These are phyloP conservation scores for Melanotaenia boesemani DNA, from an alignment of 2,797 vertebrate genomes.

Conservation along the genomic window DNA sequence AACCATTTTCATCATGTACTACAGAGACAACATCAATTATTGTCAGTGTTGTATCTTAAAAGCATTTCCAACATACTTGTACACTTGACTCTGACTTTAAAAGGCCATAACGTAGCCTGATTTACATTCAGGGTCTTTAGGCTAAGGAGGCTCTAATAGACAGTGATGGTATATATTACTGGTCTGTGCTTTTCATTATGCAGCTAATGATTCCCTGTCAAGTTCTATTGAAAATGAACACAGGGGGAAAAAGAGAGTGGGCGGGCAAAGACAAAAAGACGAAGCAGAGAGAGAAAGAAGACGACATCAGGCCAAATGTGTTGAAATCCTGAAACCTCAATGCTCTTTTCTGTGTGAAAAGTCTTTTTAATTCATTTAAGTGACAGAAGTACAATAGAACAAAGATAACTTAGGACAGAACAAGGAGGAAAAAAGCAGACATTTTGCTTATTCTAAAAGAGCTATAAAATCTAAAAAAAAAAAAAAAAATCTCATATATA, in stretches of 20 bases:
- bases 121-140: slow-evolving; percentile 72
- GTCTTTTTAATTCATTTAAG: not conserved
- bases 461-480: too few species aligned
- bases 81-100: slow-evolving; percentile 43
- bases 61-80: slow-evolving; percentile 33
- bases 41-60: slow-evolving; percentile 35
- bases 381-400: too few species aligned
- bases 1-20: slow-evolving; percentile 13
- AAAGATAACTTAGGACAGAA: not conserved
- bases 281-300: not conserved
- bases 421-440: not conserved
- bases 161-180: slow-evolving; percentile 72
- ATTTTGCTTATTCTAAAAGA: not conserved
- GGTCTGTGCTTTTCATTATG: slow-evolving; percentile 79
- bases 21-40: slow-evolving; percentile 5
- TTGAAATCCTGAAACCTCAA: slow-evolving; percentile 3
- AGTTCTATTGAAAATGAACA: slow-evolving; percentile 69
- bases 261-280: slow-evolving; percentile 32
- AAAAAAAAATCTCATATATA: too few species aligned
- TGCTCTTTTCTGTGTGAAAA: not conserved
- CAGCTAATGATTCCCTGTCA: slow-evolving; percentile 79
- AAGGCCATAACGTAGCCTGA: slow-evolving; percentile 47
- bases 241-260: slow-evolving; percentile 47
- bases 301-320: slow-evolving; percentile 7
- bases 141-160: slow-evolving; percentile 74